phyloP scores from a whole-genome alignment of 37 sponge, comb jelly and placozoan species.

The Bolinopsis microptera region DNA sequence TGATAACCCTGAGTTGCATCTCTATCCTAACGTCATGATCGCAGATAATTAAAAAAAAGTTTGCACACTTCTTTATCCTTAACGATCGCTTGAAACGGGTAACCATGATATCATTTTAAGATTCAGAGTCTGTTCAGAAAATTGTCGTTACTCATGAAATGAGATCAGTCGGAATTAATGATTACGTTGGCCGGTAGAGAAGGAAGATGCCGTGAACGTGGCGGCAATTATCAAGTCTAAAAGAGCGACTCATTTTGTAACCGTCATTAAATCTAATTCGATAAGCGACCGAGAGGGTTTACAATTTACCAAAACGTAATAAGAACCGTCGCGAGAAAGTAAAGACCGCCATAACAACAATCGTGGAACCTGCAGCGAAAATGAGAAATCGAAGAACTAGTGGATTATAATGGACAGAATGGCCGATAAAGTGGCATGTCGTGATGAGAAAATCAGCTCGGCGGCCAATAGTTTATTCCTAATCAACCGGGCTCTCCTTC shows the following conservation, averaged over 20 bases:
- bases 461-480: not conserved
- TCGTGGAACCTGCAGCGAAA: too few species aligned
- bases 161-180: too few species aligned
- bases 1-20: too few species aligned
- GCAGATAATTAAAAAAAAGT: too few species aligned
- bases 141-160: too few species aligned
- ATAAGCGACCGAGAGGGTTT: not conserved
- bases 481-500: not conserved
- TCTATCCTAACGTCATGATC: too few species aligned
- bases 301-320: not conserved
- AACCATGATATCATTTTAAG: too few species aligned
- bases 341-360: too few species aligned
- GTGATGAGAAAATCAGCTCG: not conserved
- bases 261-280: not conserved
- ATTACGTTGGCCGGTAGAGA: not conserved
- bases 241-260: not conserved
- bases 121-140: too few species aligned
- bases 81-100: too few species aligned
- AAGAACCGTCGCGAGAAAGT: too few species aligned
- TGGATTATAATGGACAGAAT: not conserved
- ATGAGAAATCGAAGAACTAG: not conserved
- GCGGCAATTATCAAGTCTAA: not conserved
- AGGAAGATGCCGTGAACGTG: not conserved
- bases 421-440: not conserved
- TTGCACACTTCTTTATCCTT: too few species aligned